phyloP scores from a whole-genome alignment of 2,113 vertebrate genomes.

The Zosterops borbonicus region DNA sequence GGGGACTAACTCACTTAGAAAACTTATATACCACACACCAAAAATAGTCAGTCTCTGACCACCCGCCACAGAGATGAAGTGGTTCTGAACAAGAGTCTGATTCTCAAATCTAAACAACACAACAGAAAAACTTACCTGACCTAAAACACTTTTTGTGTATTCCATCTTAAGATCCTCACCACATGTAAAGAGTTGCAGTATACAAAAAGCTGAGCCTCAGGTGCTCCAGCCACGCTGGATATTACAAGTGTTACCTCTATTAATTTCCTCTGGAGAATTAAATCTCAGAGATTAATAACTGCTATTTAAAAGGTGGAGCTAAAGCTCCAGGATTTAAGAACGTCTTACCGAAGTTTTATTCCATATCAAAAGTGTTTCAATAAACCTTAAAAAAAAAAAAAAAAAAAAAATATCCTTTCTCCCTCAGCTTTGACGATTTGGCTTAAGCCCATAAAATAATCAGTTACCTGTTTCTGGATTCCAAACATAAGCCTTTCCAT shows the following conservation, averaged over 20 bases:
- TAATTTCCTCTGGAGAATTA: neutral
- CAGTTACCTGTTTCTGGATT: slow-evolving; percentile 91
- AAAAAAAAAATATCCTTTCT: neutral
- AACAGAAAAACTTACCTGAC: neutral
- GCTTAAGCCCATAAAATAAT: neutral
- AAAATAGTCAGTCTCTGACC: neutral
- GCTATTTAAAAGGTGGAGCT: neutral
- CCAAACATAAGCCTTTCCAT: slow-evolving; percentile 94
- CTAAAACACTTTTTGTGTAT: neutral
- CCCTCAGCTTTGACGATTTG: neutral
- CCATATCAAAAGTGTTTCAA: neutral
- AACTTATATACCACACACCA: neutral
- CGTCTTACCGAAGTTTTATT: neutral
- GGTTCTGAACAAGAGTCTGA: neutral
- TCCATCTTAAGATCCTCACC: neutral
- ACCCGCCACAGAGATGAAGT: neutral
- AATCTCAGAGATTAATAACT: neutral
- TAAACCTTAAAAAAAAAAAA: neutral
- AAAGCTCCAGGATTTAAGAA: neutral
- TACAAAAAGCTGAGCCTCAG: neutral
- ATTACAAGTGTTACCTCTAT: neutral
- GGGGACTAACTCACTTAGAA: neutral
- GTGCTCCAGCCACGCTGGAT: neutral
- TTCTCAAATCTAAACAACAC: neutral
- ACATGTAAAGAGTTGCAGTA: neutral